Evolutionary conservation across 35 echinoderm and acorn worm genomes (phyloP).

Genomic region (Ophioderma brevispina): DNA sequence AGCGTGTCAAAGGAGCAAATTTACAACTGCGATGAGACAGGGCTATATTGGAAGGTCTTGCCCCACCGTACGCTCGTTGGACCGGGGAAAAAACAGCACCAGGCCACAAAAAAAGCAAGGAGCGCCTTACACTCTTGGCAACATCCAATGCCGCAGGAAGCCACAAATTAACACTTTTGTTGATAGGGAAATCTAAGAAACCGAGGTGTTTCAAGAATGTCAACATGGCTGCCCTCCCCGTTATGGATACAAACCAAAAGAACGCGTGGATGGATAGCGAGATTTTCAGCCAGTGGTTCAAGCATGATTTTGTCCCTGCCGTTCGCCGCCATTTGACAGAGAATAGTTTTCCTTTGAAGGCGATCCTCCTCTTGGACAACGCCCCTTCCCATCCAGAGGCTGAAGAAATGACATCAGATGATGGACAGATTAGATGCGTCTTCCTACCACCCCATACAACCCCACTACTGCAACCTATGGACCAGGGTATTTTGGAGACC

Average conservation of each 20-base stretch:
- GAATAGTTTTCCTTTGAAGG: not conserved
- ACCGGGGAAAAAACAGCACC: not conserved
- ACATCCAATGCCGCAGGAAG: not conserved
- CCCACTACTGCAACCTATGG: not conserved
- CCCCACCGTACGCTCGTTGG: not conserved
- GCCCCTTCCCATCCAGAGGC: slow-evolving; percentile 15
- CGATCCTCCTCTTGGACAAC: slow-evolving; percentile 17
- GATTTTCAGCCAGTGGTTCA: not conserved
- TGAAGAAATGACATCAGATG: not conserved
- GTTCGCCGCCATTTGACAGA: not conserved
- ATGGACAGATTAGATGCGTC: not conserved
- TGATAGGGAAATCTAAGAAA: not conserved
- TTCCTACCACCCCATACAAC: not conserved
- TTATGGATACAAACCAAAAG: not conserved
- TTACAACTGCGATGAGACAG: not conserved
- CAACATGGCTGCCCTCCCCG: no score
- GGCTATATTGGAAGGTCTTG: not conserved
- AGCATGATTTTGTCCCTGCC: slow-evolving; percentile 27
- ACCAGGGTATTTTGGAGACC: not conserved
- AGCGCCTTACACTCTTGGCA: not conserved
- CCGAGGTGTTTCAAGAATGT: not conserved
- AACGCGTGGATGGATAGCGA: slow-evolving; percentile 17
- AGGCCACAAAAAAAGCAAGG: not conserved
- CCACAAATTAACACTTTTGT: not conserved
- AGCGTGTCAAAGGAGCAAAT: no score